phyloP scores from a whole-genome alignment of 1,140 invertebrate genomes.

The Caenorhabditis elegans region WBcel235 BX284606.5:16078001-16078500 shows the following conservation, averaged over 20 bases:
- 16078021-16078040: too few species aligned
- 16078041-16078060: too few species aligned
- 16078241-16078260: neutral
- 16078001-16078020: too few species aligned
- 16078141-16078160: constrained; percentile 3
- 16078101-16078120: too few species aligned
- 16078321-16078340: neutral
- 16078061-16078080: too few species aligned
- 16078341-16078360: constrained; percentile 1
- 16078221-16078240: neutral
- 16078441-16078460: constrained; percentile 8
- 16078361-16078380: constrained; percentile 1
- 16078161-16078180: neutral
- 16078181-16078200: neutral
- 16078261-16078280: neutral
- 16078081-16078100: too few species aligned
- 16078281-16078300: too few species aligned
- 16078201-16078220: neutral
- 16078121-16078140: too few species aligned
- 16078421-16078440: neutral
- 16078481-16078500: neutral
- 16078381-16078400: neutral
- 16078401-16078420: neutral
- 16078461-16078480: neutral
- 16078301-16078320: neutral